Evolutionary conservation across 2,113 vertebrate species (phyloP), one percentile per base, ranked within the genome.

Genomic region (Oryzias curvinotus): DNA sequence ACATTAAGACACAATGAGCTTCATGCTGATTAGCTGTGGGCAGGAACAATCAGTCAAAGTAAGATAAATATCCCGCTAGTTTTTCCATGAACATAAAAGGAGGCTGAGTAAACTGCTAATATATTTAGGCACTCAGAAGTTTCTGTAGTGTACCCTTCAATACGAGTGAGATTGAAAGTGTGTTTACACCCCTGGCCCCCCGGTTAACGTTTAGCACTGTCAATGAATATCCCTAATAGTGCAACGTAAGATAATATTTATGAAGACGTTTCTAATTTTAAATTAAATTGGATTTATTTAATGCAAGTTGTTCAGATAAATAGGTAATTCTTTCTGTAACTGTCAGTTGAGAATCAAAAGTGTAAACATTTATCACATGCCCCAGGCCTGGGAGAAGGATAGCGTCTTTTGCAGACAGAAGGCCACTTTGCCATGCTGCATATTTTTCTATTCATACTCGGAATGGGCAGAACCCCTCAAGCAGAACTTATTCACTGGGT

Each of bases 401-500:
- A 75, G 82, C 83, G 86, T 84, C 81, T 86, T 89, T 85, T 83
- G 86, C 80, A 85, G 76, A 84, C 82, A 83, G 81, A 82, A 72
- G 77, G 80, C 80, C 87, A 85, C 90, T 91, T 90, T 91, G 88
- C 87, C 87, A 82, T 75, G 73, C 73, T 87, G 88, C 87, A 89
- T 70, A 90, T 91, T 90, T 90, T 74, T 83, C 88, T 81, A 81
- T 91, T 91, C 84, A 91, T 63, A 68, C 61, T 0, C 74, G 72
- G 88, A 89, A 91, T 90, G 87, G 89, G 84, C 87, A 87, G 87
- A 92, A 91, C 84, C 87, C 80, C 81, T 91, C 89, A 92, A 89
- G 91, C 92, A 91, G 91, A 92, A 92, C 91, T 86, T 88, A 91
- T 91, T 92, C 85, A 90, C 80, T 65, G 77, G 82, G 77, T 74